A percentile compares a stretch with the other conserved stretches of the same genome.
Conservation (phyloP, 2,797 vertebrate genomes). For the Valencia hispanica region DNA sequence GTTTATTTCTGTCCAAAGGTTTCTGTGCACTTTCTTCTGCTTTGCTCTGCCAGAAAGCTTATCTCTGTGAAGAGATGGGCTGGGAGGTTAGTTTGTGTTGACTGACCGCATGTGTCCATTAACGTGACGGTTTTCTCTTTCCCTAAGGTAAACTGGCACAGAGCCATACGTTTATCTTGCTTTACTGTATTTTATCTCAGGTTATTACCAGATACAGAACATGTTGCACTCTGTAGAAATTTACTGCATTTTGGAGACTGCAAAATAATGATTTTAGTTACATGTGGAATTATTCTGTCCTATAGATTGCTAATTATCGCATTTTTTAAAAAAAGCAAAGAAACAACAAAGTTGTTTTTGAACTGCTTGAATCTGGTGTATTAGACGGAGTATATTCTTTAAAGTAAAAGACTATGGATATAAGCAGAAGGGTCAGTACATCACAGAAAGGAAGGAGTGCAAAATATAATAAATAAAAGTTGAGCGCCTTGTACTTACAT, state of each 20-base stretch:
- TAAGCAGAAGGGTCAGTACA: not conserved
- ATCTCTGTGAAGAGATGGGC: constrained; percentile 14
- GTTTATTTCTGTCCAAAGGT: constrained; percentile 46
- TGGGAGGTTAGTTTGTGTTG: constrained; percentile 13
- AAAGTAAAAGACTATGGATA: not conserved
- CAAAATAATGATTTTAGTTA: not conserved
- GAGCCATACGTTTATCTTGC: not conserved
- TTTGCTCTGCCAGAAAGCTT: constrained; percentile 27
- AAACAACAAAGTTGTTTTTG: not conserved
- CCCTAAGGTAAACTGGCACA: constrained; percentile 16
- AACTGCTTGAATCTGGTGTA: not conserved
- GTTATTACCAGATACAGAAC: too few relatives aligned
- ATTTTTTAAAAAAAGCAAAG: not conserved
- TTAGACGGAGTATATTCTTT: not conserved
- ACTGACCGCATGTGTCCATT: not conserved
- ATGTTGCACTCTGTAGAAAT: too few relatives aligned
- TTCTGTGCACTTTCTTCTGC: constrained; percentile 12
- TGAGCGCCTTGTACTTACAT: constrained; percentile 39
- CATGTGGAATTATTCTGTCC: not conserved
- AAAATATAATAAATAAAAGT: not conserved
- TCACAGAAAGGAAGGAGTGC: not conserved
- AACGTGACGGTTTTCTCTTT: constrained; percentile 4
- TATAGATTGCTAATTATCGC: not conserved
- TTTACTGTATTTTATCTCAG: not conserved
- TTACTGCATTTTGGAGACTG: not conserved